Evolutionary conservation across 2,888 invertebrate species (phyloP).

Genomic region (Agapostemon virescens): DNA sequence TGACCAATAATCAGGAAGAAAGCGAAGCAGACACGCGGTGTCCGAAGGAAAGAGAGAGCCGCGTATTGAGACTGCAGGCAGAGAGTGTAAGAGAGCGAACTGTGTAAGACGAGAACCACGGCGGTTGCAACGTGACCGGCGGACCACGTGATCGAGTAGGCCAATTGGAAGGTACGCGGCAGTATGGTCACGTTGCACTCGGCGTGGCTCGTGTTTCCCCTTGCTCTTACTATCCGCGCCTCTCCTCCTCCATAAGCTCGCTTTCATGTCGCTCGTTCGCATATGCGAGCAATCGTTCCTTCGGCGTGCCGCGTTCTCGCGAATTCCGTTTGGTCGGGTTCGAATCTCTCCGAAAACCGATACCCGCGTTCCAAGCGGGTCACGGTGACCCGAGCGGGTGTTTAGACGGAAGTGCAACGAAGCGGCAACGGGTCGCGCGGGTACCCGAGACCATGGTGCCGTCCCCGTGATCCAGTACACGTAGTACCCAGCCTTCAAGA

Average conservation of each 20-base stretch:
- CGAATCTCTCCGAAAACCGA: not conserved
- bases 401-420: not conserved
- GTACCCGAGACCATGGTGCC: not conserved
- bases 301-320: conserved; percentile 26
- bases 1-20: not conserved
- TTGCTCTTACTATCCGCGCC: conserved; percentile 59
- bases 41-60: not conserved
- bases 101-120: conserved; percentile 64
- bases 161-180: conserved; percentile 70
- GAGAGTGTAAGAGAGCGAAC: conserved; percentile 26
- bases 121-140: conserved; percentile 76
- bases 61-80: not conserved
- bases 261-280: conserved; percentile 47
- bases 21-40: not conserved
- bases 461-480: not conserved
- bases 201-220: conserved; percentile 80
- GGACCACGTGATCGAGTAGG: conserved; percentile 71
- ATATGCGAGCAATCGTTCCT: conserved; percentile 59
- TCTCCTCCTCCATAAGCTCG: conserved; percentile 38
- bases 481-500: not conserved
- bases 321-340: not conserved
- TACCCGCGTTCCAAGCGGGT: not conserved
- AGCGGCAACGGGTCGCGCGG: not conserved
- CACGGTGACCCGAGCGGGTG: not conserved
- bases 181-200: conserved; percentile 84